phyloP scores from a whole-genome alignment of 2,113 vertebrate species.

The Spilogale gracilis region DNA sequence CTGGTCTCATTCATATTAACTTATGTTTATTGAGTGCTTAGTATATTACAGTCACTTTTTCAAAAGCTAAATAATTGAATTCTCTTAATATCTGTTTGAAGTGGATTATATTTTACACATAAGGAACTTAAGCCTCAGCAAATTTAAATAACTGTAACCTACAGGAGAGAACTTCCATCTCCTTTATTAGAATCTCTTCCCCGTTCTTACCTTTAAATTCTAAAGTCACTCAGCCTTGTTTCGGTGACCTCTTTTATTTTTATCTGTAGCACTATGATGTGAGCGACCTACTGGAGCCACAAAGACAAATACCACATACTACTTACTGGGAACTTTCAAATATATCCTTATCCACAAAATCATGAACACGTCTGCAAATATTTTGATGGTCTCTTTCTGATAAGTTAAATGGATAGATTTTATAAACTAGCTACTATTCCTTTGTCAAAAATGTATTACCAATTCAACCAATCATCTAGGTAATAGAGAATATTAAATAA shows the following conservation, averaged over 20 bases:
- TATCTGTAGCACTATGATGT: background rate
- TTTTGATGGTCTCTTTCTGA: background rate
- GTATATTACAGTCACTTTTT: background rate
- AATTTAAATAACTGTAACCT: background rate
- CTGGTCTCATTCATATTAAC: background rate
- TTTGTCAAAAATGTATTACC: background rate
- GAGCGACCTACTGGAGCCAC: background rate
- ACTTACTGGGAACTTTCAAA: background rate
- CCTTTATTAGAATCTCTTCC: background rate
- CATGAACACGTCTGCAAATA: background rate
- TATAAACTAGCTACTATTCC: background rate
- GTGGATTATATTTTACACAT: background rate
- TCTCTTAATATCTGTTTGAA: background rate
- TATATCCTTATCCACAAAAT: background rate
- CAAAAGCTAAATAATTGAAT: conserved; percentile 13
- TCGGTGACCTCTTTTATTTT: background rate
- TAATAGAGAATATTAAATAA: background rate
- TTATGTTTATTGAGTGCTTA: background rate
- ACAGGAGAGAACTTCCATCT: background rate
- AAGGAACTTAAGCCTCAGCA: background rate
- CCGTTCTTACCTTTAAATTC: background rate
- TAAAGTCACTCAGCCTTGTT: background rate
- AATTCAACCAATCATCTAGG: background rate
- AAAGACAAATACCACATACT: background rate
- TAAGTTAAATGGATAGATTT: background rate